phyloP scores from a whole-genome alignment of 2,113 vertebrate genomes.

The Ascaphus truei region DNA sequence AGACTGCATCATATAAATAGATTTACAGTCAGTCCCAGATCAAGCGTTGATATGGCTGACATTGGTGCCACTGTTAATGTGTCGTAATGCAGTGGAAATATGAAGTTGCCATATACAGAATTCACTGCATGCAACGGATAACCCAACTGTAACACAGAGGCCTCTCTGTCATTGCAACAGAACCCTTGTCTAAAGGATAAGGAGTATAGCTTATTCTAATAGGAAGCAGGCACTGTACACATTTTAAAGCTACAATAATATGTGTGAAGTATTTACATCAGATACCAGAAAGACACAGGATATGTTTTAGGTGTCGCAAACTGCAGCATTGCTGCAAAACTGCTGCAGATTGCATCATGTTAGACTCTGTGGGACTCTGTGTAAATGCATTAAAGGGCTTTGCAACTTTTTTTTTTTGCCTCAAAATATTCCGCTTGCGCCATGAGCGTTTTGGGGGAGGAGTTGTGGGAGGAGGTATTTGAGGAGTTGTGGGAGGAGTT shows the following conservation, averaged over 20 bases:
- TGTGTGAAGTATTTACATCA: not conserved
- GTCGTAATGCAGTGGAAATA: too few relatives aligned
- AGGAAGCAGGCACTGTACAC: not conserved
- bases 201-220: not conserved
- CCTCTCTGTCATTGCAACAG: not conserved
- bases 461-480: too few relatives aligned
- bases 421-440: too few relatives aligned
- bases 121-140: not conserved
- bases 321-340: too few relatives aligned
- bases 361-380: too few relatives aligned
- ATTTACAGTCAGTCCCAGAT: not conserved
- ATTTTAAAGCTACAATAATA: not conserved
- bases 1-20: not conserved
- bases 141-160: too few relatives aligned
- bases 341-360: too few relatives aligned
- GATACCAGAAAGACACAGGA: not conserved
- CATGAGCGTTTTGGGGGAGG: too few relatives aligned
- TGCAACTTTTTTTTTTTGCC: too few relatives aligned
- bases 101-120: not conserved
- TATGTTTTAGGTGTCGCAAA: too few relatives aligned
- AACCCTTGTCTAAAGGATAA: not conserved
- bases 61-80: not conserved
- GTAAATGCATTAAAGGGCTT: too few relatives aligned
- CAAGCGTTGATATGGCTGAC: not conserved
- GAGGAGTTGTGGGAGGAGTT: too few relatives aligned